Conservation (phyloP, 2,888 invertebrate species). For the Plagiodera versicolora region DNA sequence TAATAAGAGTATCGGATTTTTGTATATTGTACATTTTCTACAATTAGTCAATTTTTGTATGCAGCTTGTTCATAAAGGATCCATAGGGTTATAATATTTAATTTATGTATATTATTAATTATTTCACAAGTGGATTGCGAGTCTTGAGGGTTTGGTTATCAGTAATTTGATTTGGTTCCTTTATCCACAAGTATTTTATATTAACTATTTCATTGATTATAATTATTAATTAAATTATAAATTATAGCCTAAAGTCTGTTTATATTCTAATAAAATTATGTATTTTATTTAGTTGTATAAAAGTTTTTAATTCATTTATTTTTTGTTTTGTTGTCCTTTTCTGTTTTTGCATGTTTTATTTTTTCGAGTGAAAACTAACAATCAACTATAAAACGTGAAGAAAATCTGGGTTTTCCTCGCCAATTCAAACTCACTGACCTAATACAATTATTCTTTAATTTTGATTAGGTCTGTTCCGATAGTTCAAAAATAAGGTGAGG, state of each 20-base stretch:
- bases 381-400: constrained; percentile 5
- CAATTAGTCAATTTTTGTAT: constrained; percentile 29
- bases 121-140: constrained; percentile 17
- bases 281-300: constrained; percentile 53
- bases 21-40: constrained; percentile 37
- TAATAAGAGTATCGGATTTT: constrained; percentile 27
- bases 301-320: constrained; percentile 46
- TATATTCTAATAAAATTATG: constrained; percentile 51
- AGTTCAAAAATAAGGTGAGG: constrained; percentile 22
- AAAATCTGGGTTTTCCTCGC: constrained; percentile 28
- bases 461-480: constrained; percentile 26
- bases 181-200: constrained; percentile 30
- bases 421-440: neutral
- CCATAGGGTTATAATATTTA: constrained; percentile 12
- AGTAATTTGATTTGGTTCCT: constrained; percentile 28
- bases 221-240: constrained; percentile 38
- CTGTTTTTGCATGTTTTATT: constrained; percentile 32
- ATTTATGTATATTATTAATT: constrained; percentile 27
- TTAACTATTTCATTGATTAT: constrained; percentile 34
- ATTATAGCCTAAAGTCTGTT: constrained; percentile 52
- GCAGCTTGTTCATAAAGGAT: constrained; percentile 30
- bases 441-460: constrained; percentile 8
- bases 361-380: constrained; percentile 29
- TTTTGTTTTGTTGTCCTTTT: constrained; percentile 40
- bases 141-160: constrained; percentile 21